Percentiles rank a stretch among this genome's conserved stretches.
Evolutionary conservation across 2,113 vertebrate genomes (phyloP).

Genomic region (Dinomys branickii): DNA sequence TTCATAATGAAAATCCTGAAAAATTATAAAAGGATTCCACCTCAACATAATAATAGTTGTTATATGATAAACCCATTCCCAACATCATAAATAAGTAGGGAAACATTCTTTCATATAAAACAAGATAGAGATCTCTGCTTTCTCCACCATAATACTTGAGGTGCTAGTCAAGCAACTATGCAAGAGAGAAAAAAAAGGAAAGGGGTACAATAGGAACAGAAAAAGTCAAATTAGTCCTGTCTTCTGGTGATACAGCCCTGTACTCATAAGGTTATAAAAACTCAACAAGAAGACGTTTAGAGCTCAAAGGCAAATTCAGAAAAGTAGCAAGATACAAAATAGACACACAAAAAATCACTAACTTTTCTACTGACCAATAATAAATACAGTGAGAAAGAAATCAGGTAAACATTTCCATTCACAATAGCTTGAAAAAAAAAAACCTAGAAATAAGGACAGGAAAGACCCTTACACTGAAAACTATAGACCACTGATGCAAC

Average conservation of each 20-base stretch:
- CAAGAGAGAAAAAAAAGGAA: not conserved
- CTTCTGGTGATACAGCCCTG: not conserved
- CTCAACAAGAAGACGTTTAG: not conserved
- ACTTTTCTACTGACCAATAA: not conserved
- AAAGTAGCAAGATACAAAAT: not conserved
- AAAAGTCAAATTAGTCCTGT: not conserved
- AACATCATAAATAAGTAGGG: not conserved
- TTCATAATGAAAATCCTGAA: not conserved
- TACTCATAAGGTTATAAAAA: not conserved
- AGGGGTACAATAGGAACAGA: not conserved
- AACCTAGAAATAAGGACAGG: not conserved
- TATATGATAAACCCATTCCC: not conserved
- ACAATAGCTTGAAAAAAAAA: not conserved
- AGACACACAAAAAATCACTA: not conserved
- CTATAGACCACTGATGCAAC: not conserved
- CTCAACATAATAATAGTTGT: not conserved
- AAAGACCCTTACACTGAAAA: not conserved
- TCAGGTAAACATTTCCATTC: not conserved
- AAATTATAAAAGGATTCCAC: not conserved
- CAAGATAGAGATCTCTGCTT: not conserved
- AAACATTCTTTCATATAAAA: not conserved
- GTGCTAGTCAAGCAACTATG: not conserved
- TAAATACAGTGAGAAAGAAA: not conserved
- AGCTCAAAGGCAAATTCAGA: not conserved
- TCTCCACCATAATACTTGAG: not conserved